A percentile compares a stretch with the other conserved stretches of the same genome.
phyloP scores from a whole-genome alignment of 1,140 invertebrate species.

The Helicorthomorpha holstii region DNA sequence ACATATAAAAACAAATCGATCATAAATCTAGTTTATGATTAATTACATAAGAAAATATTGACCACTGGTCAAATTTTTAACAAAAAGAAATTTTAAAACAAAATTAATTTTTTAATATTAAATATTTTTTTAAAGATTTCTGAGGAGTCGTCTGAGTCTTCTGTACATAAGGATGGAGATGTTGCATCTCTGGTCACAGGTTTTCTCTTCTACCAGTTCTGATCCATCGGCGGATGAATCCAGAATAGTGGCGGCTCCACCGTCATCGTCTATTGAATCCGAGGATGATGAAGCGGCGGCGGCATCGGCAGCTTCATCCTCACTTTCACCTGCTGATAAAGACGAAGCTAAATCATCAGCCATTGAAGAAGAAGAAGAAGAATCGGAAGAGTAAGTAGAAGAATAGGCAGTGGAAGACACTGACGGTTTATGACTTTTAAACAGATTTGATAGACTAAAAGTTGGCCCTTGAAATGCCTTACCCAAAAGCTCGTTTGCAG shows the following conservation, averaged over 20 bases:
- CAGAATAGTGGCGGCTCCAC: too few relatives aligned
- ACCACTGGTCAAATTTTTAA: too few relatives aligned
- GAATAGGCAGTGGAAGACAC: neutral
- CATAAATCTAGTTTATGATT: too few relatives aligned
- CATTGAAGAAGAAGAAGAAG: neutral
- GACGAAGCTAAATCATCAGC: neutral
- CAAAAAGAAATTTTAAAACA: too few relatives aligned
- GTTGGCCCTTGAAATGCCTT: neutral
- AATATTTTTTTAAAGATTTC: neutral
- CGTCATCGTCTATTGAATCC: too few relatives aligned
- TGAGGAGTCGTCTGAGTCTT: neutral
- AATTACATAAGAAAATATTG: too few relatives aligned
- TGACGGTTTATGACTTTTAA: neutral
- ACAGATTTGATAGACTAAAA: neutral
- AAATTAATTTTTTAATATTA: too few relatives aligned
- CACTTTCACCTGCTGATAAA: neutral
- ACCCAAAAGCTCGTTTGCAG: neutral
- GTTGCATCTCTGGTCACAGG: neutral
- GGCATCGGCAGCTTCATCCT: neutral
- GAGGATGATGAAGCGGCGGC: too few relatives aligned
- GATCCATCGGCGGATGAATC: neutral
- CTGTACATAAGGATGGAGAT: neutral
- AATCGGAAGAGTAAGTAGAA: neutral
- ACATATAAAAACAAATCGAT: too few relatives aligned
- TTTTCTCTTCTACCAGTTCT: neutral